Conservation (phyloP, 2,888 invertebrate species). For the Camptogramma bilineatum region DNA sequence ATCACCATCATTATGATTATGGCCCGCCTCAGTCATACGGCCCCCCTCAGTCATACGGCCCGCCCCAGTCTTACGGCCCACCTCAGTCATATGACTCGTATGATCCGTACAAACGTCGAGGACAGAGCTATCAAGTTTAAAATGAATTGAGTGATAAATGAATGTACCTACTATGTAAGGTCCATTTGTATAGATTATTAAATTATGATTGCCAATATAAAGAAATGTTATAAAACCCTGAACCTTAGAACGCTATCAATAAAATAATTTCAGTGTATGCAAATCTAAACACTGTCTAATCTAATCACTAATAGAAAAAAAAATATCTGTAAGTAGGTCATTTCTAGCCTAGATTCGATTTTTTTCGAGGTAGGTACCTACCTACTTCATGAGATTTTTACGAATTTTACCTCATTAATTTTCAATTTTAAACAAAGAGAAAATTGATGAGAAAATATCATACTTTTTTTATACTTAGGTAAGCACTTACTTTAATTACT, state of each 20-base stretch:
- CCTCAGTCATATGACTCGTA: constrained; percentile 32
- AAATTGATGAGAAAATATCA: no score
- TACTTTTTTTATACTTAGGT: no score
- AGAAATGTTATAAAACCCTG: not conserved
- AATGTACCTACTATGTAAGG: not conserved
- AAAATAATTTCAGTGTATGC: no score
- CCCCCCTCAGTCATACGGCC: constrained; percentile 26
- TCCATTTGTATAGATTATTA: not conserved
- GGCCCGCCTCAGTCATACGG: constrained; percentile 33
- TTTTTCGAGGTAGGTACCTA: no score
- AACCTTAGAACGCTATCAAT: no score
- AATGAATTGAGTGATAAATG: not conserved
- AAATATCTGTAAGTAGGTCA: no score
- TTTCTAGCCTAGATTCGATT: no score
- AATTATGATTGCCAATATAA: not conserved
- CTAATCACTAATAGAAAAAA: no score
- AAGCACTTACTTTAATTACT: no score
- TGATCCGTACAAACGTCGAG: constrained; percentile 51
- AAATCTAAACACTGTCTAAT: no score
- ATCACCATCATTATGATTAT: constrained; percentile 54
- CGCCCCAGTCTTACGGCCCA: constrained; percentile 16
- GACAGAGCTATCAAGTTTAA: not conserved
- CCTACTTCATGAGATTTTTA: not conserved
- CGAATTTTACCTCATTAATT: not conserved
- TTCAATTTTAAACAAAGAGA: not conserved